phyloP scores from a whole-genome alignment of 1,140 invertebrate species.

The Atta texana region DNA sequence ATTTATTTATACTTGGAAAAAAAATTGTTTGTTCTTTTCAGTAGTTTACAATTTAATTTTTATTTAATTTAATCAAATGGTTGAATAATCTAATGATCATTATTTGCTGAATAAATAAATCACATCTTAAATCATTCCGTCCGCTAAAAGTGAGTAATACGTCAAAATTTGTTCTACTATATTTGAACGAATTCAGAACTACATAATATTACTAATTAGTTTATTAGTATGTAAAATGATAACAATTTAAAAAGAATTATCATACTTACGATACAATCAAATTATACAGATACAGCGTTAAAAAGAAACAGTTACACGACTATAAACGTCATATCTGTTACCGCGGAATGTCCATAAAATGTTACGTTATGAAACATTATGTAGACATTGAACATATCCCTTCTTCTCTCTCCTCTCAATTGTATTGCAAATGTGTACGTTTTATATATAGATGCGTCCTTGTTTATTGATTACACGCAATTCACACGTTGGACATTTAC shows the following conservation, averaged over 20 bases:
- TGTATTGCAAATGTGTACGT: conserved; percentile 2
- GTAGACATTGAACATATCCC: not conserved
- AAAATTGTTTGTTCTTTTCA: not conserved
- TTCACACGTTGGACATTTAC: conserved; percentile 12
- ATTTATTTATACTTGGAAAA: not conserved
- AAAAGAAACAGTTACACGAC: not conserved
- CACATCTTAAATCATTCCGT: not conserved
- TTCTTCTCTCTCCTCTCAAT: not conserved
- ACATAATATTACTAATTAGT: not conserved
- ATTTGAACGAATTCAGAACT: not conserved
- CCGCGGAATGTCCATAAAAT: conserved; percentile 6
- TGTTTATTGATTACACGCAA: conserved; percentile 3
- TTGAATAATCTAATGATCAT: not conserved
- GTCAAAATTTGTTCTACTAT: not conserved
- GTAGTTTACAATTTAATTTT: not conserved
- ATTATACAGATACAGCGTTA: not conserved
- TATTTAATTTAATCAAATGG: not conserved
- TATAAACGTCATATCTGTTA: not conserved
- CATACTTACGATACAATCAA: no score
- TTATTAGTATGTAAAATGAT: not conserved
- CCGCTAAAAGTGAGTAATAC: not conserved
- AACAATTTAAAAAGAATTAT: not conserved
- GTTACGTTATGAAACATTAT: not conserved
- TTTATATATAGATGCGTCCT: not conserved
- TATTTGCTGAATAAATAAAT: not conserved